Percentiles rank a stretch among this genome's conserved stretches.
These are phyloP conservation scores for Anticlea derivata DNA, from an alignment of 2,888 invertebrate genomes.

Conservation along the genomic window DNA sequence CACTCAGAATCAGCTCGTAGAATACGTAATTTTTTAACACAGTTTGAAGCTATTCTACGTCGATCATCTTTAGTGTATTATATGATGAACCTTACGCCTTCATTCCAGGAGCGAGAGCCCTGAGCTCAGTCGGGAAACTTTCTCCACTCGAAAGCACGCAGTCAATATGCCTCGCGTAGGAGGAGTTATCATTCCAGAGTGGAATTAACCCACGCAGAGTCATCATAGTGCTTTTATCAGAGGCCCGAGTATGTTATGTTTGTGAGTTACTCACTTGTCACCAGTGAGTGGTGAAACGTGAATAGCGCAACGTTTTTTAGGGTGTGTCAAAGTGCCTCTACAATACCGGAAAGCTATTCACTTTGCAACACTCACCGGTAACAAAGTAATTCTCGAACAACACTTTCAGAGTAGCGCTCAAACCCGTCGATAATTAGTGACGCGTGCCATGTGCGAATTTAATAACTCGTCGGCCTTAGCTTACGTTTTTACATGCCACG, in stretches of 20 bases:
- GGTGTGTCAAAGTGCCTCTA: too few relatives aligned
- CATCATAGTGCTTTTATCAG: neutral
- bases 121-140: slow-evolving; percentile 9
- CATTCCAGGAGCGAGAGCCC: slow-evolving; percentile 7
- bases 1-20: neutral
- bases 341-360: too few relatives aligned
- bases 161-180: neutral
- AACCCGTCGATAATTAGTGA: slow-evolving; percentile 72
- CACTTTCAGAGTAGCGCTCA: slow-evolving; percentile 21
- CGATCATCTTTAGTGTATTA: too few relatives aligned
- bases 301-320: too few relatives aligned
- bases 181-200: neutral
- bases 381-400: too few relatives aligned
- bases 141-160: slow-evolving; percentile 6
- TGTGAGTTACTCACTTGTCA: too few relatives aligned
- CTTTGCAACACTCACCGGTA: too few relatives aligned
- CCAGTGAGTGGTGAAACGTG: too few relatives aligned
- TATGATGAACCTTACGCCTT: neutral
- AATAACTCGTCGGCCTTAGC: slow-evolving; percentile 65
- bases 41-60: too few relatives aligned
- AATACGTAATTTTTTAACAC: too few relatives aligned
- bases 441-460: slow-evolving; percentile 77
- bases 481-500: slow-evolving; percentile 47
- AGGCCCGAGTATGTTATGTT: too few relatives aligned
- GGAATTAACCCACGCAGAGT: neutral